These are phyloP conservation scores for Eurytoma adleriae DNA, from an alignment of 2,888 invertebrate species.

Conservation along the genomic window DNA sequence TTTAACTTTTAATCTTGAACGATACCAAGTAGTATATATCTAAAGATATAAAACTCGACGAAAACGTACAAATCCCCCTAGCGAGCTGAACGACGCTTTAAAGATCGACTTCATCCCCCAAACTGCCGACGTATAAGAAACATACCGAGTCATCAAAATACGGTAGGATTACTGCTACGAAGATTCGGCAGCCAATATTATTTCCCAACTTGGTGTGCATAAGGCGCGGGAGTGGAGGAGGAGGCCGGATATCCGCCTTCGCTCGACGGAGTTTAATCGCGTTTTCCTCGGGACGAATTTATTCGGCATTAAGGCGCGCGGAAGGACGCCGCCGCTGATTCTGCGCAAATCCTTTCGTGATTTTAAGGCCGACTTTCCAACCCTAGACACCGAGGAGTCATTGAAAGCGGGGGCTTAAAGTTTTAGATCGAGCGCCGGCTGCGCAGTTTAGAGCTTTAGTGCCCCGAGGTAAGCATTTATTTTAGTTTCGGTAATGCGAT, in stretches of 20 bases:
- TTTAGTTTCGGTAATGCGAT: too few relatives aligned
- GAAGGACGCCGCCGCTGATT: not conserved
- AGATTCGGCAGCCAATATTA: conserved; percentile 33
- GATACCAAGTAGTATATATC: too few relatives aligned
- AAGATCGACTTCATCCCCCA: not conserved
- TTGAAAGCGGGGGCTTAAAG: conserved; percentile 35
- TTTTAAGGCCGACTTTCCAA: conserved; percentile 11
- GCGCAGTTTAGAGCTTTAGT: too few relatives aligned
- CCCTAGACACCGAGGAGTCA: conserved; percentile 10
- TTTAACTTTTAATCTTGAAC: too few relatives aligned
- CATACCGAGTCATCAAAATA: not conserved
- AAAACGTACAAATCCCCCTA: too few relatives aligned
- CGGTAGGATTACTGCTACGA: not conserved
- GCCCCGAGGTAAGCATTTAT: too few relatives aligned
- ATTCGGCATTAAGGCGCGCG: not conserved
- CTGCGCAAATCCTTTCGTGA: conserved; percentile 26
- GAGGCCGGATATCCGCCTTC: conserved; percentile 28
- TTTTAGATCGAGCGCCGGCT: not conserved
- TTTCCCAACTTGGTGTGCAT: conserved; percentile 8
- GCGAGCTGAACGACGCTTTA: too few relatives aligned
- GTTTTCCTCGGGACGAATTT: conserved; percentile 33
- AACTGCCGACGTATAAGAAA: conserved; percentile 1
- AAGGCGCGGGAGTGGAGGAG: not conserved
- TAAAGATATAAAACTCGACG: too few relatives aligned
- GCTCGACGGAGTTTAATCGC: conserved; percentile 35